phyloP scores from a whole-genome alignment of 1,140 invertebrate genomes.

The Lordiphosa collinella region DNA sequence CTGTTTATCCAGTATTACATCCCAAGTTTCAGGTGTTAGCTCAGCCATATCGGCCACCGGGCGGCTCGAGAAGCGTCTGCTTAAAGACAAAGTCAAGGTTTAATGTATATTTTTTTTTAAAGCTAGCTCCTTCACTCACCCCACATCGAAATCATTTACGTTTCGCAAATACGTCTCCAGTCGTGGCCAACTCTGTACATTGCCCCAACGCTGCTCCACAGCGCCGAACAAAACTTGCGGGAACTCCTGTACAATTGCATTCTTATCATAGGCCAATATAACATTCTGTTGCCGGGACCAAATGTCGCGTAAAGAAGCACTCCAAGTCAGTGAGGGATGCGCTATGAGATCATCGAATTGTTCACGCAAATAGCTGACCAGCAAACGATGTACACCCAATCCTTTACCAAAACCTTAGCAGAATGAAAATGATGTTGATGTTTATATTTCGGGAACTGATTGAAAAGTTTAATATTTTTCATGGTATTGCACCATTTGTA shows the following conservation, averaged over 20 bases:
- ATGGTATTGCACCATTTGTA: no score
- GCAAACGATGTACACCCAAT: conserved; percentile 79
- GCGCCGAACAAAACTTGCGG: conserved; percentile 55
- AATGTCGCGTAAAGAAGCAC: conserved; percentile 80
- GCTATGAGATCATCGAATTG: conserved; percentile 81
- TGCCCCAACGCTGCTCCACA: conserved; percentile 83
- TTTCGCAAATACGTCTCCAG: conserved; percentile 80
- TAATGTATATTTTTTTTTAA: background rate
- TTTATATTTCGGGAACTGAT: no score
- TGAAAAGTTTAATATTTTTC: no score
- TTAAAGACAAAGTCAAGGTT: background rate
- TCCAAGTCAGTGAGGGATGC: conserved; percentile 80
- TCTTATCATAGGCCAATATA: conserved; percentile 82
- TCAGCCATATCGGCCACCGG: conserved; percentile 84
- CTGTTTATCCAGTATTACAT: conserved; percentile 81
- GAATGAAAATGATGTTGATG: no score
- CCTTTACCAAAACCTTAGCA: conserved; percentile 78
- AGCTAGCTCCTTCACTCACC: conserved; percentile 41
- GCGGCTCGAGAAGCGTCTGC: conserved; percentile 68
- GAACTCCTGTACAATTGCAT: conserved; percentile 62
- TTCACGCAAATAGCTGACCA: conserved; percentile 80
- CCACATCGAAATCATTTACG: conserved; percentile 59
- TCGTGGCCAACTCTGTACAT: conserved; percentile 80
- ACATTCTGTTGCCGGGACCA: conserved; percentile 81
- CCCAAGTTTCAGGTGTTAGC: conserved; percentile 82